Evolutionary conservation across 2,888 invertebrate genomes (phyloP), one percentile per base, ranked within the genome.

Genomic region (Julus scanicus): DNA sequence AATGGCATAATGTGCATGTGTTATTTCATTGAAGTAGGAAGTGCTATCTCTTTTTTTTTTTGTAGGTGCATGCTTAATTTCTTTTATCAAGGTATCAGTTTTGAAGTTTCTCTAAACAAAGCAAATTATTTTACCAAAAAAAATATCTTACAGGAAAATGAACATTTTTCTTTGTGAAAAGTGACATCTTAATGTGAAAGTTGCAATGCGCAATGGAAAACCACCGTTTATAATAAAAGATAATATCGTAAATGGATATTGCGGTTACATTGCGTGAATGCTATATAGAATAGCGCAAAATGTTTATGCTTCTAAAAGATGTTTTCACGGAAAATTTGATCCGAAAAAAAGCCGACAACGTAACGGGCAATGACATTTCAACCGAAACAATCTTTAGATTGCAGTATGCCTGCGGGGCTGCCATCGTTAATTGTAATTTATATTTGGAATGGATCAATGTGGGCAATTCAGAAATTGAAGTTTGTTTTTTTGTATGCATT

Each of bases 101-200:
- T 29, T 29, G 63, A 71, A 29, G 71, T 71, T 71, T 20, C 71
- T 71, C 20, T 29, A 71, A 71, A 71, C 71, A 29, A 29, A 29
- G 29, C 29, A 71, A 71, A 71, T 71, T 71, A 71, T 71, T 71
- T 71, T 71, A 29, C 71, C 71, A 29, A 71, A 9, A n/a, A n/a
- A 71, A 71, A 71, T 71, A 8, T 29, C 71, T 71, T 29, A 5
- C 29, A 29, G 20, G 63, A 71, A 71, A 71, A 71, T n/a, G 8
- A 29, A 4, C 20, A 8, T 71, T 71, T 71, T 71, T n/a, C n/a
- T 29, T 1, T 1, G 20, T 29, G 71, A 71, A 71, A 71, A 71
- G 71, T 71, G 71, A 71, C 71, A 71, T 71, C 71, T 71, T 71
- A 71, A 71, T 71, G 71, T 29, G 29, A 71, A 29, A 71, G 71